A percentile compares a stretch with the other conserved stretches of the same genome.
These are phyloP conservation scores for Cephalopholis sonnerati DNA, from an alignment of 2,113 vertebrate species.

Conservation along the genomic window DNA sequence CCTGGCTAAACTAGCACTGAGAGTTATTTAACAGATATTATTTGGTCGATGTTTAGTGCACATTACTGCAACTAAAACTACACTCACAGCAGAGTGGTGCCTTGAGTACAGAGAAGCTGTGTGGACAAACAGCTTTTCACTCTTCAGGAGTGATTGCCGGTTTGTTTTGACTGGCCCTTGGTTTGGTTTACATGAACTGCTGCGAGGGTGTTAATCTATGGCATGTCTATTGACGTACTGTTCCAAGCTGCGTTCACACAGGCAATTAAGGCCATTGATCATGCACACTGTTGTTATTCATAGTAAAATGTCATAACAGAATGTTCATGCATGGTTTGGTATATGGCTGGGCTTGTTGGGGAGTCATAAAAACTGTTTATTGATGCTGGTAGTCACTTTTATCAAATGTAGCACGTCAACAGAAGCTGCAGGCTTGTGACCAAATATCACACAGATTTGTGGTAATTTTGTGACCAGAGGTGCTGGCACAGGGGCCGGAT, in stretches of 20 bases:
- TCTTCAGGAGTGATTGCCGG: conserved; percentile 59
- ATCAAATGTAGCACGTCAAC: conserved; percentile 46
- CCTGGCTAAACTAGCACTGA: not conserved
- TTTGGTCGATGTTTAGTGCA: not conserved
- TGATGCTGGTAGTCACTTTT: conserved; percentile 56
- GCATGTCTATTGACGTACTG: conserved; percentile 61
- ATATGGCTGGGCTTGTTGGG: conserved; percentile 30
- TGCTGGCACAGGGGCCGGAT: conserved; percentile 15
- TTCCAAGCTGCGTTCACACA: conserved; percentile 57
- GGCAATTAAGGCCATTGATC: conserved; percentile 59
- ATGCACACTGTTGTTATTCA: conserved; percentile 62
- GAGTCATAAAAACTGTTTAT: conserved; percentile 61
- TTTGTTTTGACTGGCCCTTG: conserved; percentile 72
- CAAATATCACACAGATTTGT: conserved; percentile 19
- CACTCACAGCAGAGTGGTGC: not conserved
- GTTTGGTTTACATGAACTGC: conserved; percentile 64
- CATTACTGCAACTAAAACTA: not conserved
- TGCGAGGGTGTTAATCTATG: conserved; percentile 69
- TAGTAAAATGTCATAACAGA: conserved; percentile 64
- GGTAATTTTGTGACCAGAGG: conserved; percentile 9
- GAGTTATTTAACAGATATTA: conserved; percentile 15
- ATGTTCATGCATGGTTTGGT: conserved; percentile 44
- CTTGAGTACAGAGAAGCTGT: conserved; percentile 33
- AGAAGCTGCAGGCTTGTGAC: conserved; percentile 2
- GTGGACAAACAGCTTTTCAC: conserved; percentile 61